A percentile compares a stretch with the other conserved stretches of the same genome.
Conservation (phyloP, 2,888 invertebrate genomes). For the Suillia variegata region DNA sequence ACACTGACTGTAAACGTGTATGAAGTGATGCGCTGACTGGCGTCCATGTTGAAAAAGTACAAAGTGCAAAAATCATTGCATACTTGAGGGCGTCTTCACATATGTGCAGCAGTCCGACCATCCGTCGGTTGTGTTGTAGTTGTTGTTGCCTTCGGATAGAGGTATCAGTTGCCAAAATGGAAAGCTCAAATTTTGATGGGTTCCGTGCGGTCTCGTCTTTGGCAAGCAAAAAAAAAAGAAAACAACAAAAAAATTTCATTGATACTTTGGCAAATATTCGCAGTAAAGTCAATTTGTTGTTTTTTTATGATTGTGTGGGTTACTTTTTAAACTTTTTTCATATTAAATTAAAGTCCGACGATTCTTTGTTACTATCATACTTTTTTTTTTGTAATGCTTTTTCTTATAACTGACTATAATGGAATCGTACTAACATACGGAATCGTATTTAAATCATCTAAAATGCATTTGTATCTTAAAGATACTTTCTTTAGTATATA, state of each 20-base stretch:
- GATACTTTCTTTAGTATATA: no score
- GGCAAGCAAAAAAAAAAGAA: no score
- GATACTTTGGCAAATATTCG: background rate
- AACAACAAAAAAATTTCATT: no score
- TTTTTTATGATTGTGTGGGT: background rate
- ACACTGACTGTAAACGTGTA: background rate
- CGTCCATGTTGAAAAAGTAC: background rate
- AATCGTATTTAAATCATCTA: no score
- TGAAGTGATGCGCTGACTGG: background rate
- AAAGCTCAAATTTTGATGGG: conserved; percentile 1
- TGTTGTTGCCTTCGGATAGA: background rate
- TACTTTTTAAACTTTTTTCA: no score
- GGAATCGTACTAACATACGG: no score
- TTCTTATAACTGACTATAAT: no score
- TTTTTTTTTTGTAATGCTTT: no score
- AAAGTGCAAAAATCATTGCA: conserved; percentile 2
- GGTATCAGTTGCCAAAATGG: background rate
- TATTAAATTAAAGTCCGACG: no score
- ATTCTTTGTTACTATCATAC: no score
- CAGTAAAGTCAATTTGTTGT: background rate
- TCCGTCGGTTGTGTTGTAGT: background rate
- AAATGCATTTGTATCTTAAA: no score
- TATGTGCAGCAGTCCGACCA: no score
- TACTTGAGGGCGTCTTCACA: background rate
- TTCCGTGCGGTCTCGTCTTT: background rate